These are phyloP conservation scores for Alces alces DNA, from an alignment of 2,113 vertebrate species.

Conservation along the genomic window DNA sequence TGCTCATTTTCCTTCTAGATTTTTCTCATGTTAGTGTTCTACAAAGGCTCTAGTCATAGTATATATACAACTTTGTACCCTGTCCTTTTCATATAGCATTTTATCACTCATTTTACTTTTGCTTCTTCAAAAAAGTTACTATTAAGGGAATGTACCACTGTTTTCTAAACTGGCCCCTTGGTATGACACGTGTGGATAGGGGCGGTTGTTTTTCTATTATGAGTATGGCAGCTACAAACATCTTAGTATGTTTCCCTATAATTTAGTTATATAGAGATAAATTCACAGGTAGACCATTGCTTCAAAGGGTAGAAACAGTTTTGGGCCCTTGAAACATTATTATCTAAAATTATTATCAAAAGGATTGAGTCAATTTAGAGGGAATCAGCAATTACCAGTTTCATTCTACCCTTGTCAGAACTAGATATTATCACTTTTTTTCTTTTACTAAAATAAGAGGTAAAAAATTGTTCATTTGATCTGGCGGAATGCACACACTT, in stretches of 20 bases:
- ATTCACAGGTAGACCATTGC: background rate
- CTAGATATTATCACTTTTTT: background rate
- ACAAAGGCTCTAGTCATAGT: background rate
- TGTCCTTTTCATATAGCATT: background rate
- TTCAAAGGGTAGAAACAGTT: background rate
- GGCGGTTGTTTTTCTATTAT: background rate
- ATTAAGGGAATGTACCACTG: background rate
- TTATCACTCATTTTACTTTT: background rate
- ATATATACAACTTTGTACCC: background rate
- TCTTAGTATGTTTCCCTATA: background rate
- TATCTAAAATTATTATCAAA: conserved; percentile 18
- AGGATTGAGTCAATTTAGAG: background rate
- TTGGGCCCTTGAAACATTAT: background rate
- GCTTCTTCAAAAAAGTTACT: background rate
- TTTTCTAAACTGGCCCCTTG: background rate
- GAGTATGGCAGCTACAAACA: background rate
- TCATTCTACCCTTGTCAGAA: background rate
- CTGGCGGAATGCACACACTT: background rate
- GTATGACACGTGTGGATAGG: background rate
- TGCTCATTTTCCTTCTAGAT: background rate
- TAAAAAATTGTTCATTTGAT: background rate
- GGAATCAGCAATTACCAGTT: background rate
- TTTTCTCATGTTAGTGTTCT: background rate
- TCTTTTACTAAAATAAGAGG: background rate
- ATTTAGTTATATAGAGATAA: conserved; percentile 20